These are phyloP conservation scores for Malacoraja senta DNA, from an alignment of 2,797 vertebrate species.

Conservation along the genomic window DNA sequence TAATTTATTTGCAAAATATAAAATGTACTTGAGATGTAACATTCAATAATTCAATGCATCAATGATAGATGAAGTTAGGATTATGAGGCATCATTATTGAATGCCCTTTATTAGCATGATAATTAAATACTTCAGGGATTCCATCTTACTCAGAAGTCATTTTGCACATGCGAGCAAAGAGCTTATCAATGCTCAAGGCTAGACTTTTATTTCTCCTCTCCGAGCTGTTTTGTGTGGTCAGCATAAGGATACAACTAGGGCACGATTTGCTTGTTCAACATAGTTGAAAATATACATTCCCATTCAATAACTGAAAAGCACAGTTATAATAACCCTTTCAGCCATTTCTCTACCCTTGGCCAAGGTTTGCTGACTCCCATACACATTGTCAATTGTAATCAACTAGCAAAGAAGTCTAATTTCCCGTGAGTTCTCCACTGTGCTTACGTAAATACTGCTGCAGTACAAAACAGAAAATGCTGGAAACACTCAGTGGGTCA, in stretches of 20 bases:
- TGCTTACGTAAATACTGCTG: neutral
- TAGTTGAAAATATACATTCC: neutral
- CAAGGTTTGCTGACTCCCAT: neutral
- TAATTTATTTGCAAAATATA: neutral
- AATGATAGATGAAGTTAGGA: neutral
- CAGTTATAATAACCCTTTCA: neutral
- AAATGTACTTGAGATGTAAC: neutral
- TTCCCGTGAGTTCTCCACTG: neutral
- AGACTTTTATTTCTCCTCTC: neutral
- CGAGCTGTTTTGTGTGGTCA: neutral
- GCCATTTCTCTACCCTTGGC: neutral
- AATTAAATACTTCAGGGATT: slow-evolving; percentile 3
- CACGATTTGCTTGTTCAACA: neutral
- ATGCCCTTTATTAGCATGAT: neutral
- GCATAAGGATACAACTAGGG: neutral
- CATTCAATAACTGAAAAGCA: neutral
- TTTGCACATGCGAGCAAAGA: neutral
- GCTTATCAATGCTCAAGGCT: neutral
- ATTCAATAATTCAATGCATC: neutral
- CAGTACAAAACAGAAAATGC: neutral
- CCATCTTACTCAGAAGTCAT: neutral
- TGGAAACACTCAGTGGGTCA: too few species aligned
- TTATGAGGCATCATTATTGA: neutral
- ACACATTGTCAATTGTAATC: neutral
- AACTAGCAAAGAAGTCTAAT: neutral